Percentiles rank a stretch among this genome's conserved stretches.
Evolutionary conservation across 2,113 vertebrate species (phyloP).

Genomic region (Scartelaos histophorus): DNA sequence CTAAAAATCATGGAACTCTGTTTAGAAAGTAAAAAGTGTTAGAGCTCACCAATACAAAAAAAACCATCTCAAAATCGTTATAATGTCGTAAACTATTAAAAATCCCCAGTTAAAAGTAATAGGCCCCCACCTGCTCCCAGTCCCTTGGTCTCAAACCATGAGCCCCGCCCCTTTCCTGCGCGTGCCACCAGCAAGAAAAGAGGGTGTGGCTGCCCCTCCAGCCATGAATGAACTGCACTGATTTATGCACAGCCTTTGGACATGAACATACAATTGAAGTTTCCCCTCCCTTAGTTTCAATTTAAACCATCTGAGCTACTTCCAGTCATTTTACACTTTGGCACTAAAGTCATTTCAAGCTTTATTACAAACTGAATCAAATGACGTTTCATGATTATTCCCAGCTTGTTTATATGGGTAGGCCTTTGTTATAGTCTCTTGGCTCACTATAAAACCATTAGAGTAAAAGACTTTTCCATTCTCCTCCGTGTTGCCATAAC

Average conservation of each 20-base stretch:
- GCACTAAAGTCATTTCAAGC: background rate
- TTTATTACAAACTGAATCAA: background rate
- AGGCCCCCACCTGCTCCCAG: background rate
- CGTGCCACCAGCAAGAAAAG: background rate
- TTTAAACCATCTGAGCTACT: background rate
- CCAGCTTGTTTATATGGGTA: background rate
- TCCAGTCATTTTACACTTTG: background rate
- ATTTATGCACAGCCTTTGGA: background rate
- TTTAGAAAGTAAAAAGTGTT: no score
- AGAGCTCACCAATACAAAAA: no score
- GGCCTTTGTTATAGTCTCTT: background rate
- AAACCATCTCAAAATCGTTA: no score
- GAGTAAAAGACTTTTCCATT: background rate
- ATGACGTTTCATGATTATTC: background rate
- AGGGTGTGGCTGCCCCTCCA: constrained; percentile 1
- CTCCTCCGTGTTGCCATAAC: constrained; percentile 43
- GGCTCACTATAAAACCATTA: background rate
- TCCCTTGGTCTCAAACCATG: background rate
- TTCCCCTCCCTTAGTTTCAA: background rate
- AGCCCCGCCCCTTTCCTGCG: background rate
- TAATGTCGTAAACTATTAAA: background rate
- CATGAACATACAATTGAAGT: background rate
- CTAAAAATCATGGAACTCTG: no score
- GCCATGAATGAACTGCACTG: constrained; percentile 3
- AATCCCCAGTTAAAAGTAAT: background rate